Evolutionary conservation across 1,140 invertebrate genomes (phyloP).

Genomic region (Riptortus pedestris): DNA sequence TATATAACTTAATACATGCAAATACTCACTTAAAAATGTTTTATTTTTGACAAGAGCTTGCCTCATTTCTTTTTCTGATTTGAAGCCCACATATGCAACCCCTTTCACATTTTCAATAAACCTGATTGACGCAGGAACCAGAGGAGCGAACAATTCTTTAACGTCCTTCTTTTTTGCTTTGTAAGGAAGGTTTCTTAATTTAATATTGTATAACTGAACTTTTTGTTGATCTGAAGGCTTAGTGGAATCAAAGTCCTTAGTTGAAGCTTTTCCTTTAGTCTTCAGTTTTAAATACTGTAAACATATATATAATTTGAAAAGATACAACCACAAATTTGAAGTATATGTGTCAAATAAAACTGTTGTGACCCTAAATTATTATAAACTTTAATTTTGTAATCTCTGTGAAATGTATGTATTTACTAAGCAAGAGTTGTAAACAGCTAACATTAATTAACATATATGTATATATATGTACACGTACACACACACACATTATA

Average conservation of each 20-base stretch:
- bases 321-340: no score
- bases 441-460: no score
- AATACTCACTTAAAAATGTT: constrained; percentile 62
- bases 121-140: constrained; percentile 66
- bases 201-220: constrained; percentile 38
- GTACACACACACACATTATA: no score
- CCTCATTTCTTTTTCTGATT: constrained; percentile 66
- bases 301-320: constrained; percentile 10
- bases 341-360: no score
- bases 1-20: background rate
- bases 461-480: no score
- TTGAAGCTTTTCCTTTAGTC: constrained; percentile 36
- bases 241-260: constrained; percentile 32
- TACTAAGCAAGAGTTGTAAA: no score
- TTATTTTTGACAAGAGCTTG: constrained; percentile 77
- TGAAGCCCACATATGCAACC: constrained; percentile 85
- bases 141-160: constrained; percentile 72
- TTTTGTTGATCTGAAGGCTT: constrained; percentile 26
- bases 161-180: constrained; percentile 67
- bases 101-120: constrained; percentile 65
- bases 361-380: no score
- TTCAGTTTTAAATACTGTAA: constrained; percentile 35
- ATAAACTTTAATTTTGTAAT: no score
- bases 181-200: constrained; percentile 54
- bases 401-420: no score